These are phyloP conservation scores for Dolichoris vasculosae DNA, from an alignment of 1,140 invertebrate species.

Conservation along the genomic window DNA sequence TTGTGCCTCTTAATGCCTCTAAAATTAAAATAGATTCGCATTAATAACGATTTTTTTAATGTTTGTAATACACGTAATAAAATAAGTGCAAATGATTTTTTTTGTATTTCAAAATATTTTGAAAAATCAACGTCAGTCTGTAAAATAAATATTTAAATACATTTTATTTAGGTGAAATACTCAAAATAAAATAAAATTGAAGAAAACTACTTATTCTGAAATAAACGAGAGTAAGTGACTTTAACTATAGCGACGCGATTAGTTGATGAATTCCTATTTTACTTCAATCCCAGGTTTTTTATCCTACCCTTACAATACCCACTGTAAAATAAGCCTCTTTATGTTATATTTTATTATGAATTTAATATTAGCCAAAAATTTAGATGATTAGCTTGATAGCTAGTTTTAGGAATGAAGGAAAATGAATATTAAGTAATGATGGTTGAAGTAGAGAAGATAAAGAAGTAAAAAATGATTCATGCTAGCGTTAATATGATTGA, in stretches of 20 bases:
- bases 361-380: conserved; percentile 47
- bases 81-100: not conserved
- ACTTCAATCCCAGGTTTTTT: not conserved
- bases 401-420: conserved; percentile 14
- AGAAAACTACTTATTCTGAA: not conserved
- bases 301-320: not conserved
- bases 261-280: not conserved
- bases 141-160: not conserved
- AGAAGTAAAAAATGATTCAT: conserved; percentile 6
- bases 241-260: not conserved
- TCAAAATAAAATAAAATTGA: not conserved
- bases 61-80: not conserved
- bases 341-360: conserved; percentile 41
- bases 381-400: conserved; percentile 40
- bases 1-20: not conserved
- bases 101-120: not conserved
- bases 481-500: conserved; percentile 1
- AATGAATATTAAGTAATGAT: not conserved
- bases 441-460: not conserved
- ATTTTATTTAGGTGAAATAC: not conserved
- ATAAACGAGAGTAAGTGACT: not conserved
- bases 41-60: not conserved
- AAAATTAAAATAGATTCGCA: not conserved
- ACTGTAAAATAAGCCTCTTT: conserved; percentile 46
- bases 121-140: conserved; percentile 30